These are phyloP conservation scores for Archaeoteleia sp. DNA, from an alignment of 2,888 invertebrate species.

Conservation along the genomic window DNA sequence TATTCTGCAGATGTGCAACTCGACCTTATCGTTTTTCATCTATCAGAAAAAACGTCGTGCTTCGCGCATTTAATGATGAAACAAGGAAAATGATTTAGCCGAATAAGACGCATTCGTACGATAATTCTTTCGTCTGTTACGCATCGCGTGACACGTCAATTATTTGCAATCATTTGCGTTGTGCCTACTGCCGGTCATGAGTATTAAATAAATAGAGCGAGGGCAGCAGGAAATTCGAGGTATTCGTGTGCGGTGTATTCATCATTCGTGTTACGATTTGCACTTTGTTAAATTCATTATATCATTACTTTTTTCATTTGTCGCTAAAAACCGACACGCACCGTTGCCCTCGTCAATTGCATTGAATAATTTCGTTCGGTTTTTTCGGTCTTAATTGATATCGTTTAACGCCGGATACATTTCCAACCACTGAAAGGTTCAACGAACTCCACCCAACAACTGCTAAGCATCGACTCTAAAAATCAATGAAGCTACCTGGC, in stretches of 20 bases:
- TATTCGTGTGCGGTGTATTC: conserved; percentile 24
- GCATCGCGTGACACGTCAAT: conserved; percentile 41
- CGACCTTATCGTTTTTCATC: too few species aligned
- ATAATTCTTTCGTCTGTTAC: conserved; percentile 28
- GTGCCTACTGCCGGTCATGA: conserved; percentile 29
- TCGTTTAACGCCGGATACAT: background rate
- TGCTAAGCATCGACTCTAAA: conserved; percentile 27
- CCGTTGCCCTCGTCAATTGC: background rate
- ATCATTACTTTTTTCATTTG: conserved; percentile 13
- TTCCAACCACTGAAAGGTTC: conserved; percentile 23
- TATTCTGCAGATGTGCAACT: too few species aligned
- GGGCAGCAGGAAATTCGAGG: conserved; percentile 43
- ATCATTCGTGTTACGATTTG: conserved; percentile 27
- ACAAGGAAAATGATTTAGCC: background rate
- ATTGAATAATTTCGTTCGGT: background rate
- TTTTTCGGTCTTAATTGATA: background rate
- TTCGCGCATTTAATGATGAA: background rate
- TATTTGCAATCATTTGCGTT: conserved; percentile 43
- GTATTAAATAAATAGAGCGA: conserved; percentile 51
- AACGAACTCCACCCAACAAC: conserved; percentile 37
- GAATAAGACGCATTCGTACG: conserved; percentile 23
- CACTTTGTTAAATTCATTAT: conserved; percentile 33
- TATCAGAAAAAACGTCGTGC: too few species aligned
- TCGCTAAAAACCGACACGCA: too few species aligned
- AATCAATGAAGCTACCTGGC: conserved; percentile 52